Conservation (phyloP, 2,888 invertebrate species). For the Beris chalybata region DNA sequence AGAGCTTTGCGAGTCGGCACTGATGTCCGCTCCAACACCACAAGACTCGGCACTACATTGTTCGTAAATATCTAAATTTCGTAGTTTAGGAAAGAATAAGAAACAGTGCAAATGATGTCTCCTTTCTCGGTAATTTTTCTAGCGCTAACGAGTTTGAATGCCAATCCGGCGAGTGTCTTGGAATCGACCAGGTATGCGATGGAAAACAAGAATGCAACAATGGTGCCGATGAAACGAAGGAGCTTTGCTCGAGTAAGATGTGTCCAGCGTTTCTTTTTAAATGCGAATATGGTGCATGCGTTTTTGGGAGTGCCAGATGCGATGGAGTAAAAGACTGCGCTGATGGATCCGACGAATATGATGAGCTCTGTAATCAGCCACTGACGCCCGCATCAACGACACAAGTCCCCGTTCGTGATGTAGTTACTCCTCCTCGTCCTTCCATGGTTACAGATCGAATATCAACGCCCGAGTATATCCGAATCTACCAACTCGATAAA, state of each 20-base stretch:
- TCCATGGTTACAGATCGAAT: neutral
- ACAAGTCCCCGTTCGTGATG: no score
- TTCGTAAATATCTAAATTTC: no score
- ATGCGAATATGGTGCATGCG: slow-evolving; percentile 20
- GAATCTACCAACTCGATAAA: neutral
- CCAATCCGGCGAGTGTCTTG: no score
- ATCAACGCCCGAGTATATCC: neutral
- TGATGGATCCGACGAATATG: slow-evolving; percentile 33
- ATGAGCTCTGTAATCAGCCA: slow-evolving; percentile 32
- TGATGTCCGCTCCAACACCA: no score
- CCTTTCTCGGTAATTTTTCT: no score
- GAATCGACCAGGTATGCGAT: slow-evolving; percentile 48
- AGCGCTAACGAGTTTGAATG: no score
- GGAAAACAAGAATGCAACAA: slow-evolving; percentile 48
- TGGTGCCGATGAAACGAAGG: slow-evolving; percentile 44
- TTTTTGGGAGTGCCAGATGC: slow-evolving; percentile 3
- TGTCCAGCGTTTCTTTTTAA: slow-evolving; percentile 10
- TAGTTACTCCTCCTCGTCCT: no score
- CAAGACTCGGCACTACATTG: slow-evolving; percentile 1
- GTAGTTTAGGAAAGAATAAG: neutral
- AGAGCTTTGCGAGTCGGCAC: slow-evolving; percentile 32
- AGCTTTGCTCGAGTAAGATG: neutral
- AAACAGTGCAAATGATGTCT: no score
- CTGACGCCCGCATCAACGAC: no score
- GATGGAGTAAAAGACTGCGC: slow-evolving; percentile 52